Percentiles rank a stretch among this genome's conserved stretches.
These are phyloP conservation scores for Cotesia chilonis DNA, from an alignment of 1,140 invertebrate genomes.

Conservation along the genomic window DNA sequence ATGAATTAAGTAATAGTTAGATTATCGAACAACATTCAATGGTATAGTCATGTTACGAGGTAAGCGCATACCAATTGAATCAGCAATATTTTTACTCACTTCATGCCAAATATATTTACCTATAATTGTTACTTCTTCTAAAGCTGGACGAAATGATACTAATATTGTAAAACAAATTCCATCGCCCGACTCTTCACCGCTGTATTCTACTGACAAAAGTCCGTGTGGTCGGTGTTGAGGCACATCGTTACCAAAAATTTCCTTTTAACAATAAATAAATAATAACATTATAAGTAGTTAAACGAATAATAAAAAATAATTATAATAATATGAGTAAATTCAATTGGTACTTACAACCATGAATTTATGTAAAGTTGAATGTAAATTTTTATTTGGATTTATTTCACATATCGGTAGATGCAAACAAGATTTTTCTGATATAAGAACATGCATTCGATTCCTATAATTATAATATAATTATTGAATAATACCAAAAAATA, in stretches of 20 bases:
- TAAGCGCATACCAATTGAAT: constrained; percentile 73
- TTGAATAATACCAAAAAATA: constrained; percentile 5
- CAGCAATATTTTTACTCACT: constrained; percentile 74
- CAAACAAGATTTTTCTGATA: constrained; percentile 82
- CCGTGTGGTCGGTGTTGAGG: constrained; percentile 87
- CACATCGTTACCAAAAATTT: constrained; percentile 87
- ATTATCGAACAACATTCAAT: constrained; percentile 82
- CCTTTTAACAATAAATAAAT: constrained; percentile 61
- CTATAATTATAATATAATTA: constrained; percentile 52
- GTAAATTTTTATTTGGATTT: constrained; percentile 84
- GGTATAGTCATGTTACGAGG: constrained; percentile 79
- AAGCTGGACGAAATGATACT: constrained; percentile 83
- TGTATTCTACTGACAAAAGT: constrained; percentile 73
- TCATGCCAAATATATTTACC: constrained; percentile 91
- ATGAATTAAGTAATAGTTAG: too few species aligned
- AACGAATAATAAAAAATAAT: neutral
- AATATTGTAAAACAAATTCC: constrained; percentile 85
- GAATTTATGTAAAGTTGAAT: constrained; percentile 87
- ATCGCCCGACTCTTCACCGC: constrained; percentile 71
- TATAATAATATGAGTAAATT: constrained; percentile 2
- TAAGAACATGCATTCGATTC: constrained; percentile 82
- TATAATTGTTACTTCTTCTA: constrained; percentile 85
- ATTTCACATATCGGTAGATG: constrained; percentile 90
- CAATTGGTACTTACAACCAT: constrained; percentile 74
- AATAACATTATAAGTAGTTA: neutral